Conservation (phyloP, 53 echinoderm and acorn worm genomes). For the Mesocentrotus franciscanus region DNA sequence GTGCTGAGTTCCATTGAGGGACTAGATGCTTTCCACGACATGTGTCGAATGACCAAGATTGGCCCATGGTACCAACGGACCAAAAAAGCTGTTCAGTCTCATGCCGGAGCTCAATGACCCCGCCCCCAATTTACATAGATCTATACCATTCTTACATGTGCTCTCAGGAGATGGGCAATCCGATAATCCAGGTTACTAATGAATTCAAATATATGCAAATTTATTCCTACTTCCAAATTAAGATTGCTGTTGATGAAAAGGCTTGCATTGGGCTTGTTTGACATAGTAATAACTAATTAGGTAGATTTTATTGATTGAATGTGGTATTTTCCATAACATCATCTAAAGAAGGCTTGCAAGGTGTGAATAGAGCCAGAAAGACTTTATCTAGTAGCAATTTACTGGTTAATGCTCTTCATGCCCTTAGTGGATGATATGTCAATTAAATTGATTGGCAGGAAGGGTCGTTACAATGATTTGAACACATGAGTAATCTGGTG, state of each 20-base stretch:
- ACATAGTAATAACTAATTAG: too few species aligned
- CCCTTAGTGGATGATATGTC: too few species aligned
- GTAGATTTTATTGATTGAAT: too few species aligned
- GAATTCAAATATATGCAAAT: neutral
- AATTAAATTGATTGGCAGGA: too few species aligned
- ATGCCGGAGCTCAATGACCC: constrained; percentile 65
- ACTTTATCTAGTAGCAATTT: too few species aligned
- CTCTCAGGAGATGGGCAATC: neutral
- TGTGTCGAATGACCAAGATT: constrained; percentile 85
- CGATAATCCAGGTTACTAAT: neutral
- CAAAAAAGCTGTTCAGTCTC: constrained; percentile 80
- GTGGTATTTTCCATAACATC: too few species aligned
- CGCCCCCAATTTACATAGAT: neutral
- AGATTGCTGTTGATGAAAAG: neutral
- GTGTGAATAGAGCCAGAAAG: too few species aligned
- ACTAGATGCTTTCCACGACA: constrained; percentile 93
- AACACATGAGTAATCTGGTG: neutral
- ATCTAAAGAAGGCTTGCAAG: too few species aligned
- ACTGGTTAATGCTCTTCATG: too few species aligned
- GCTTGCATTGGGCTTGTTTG: too few species aligned
- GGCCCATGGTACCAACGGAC: constrained; percentile 89
- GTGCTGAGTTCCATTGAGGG: constrained; percentile 95
- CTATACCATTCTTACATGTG: neutral
- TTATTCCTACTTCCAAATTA: neutral
- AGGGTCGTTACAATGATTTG: neutral